A percentile compares a stretch with the other conserved stretches of the same genome.
These are phyloP conservation scores for Netelia virgata DNA, from an alignment of 2,888 invertebrate species.

Conservation along the genomic window DNA sequence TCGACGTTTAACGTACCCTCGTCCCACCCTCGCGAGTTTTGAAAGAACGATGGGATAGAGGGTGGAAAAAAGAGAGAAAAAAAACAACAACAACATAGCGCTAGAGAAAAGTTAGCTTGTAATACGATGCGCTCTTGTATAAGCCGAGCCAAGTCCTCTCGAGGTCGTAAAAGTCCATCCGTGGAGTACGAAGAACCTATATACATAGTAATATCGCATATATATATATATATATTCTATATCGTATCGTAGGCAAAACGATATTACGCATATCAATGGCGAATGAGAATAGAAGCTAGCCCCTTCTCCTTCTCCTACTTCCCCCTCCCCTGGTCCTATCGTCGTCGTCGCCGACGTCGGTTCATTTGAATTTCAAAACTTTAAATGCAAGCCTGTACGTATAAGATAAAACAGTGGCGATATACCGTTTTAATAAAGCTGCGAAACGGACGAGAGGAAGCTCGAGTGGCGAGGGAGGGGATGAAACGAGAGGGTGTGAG, in stretches of 20 bases:
- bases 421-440: slow-evolving; percentile 81
- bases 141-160: slow-evolving; percentile 37
- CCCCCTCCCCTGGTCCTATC: slow-evolving; percentile 10
- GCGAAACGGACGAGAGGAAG: slow-evolving; percentile 64
- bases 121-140: slow-evolving; percentile 30
- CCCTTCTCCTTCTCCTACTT: not conserved
- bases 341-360: slow-evolving; percentile 64
- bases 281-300: slow-evolving; percentile 70
- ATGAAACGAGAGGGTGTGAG: not conserved
- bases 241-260: slow-evolving; percentile 55
- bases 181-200: slow-evolving; percentile 17
- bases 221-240: slow-evolving; percentile 32
- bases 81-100: slow-evolving; percentile 10
- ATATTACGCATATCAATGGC: slow-evolving; percentile 81
- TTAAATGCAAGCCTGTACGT: slow-evolving; percentile 80
- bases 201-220: not conserved
- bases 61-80: slow-evolving; percentile 9
- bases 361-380: slow-evolving; percentile 81
- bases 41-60: not conserved
- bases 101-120: slow-evolving; percentile 51
- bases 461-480: slow-evolving; percentile 39
- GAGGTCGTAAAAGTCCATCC: slow-evolving; percentile 38
- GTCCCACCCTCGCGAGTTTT: slow-evolving; percentile 24
- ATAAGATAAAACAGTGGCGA: slow-evolving; percentile 79
- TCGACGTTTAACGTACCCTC: slow-evolving; percentile 29